Evolutionary conservation across 2,888 invertebrate species (phyloP).

Genomic region (Aphrophora alni): DNA sequence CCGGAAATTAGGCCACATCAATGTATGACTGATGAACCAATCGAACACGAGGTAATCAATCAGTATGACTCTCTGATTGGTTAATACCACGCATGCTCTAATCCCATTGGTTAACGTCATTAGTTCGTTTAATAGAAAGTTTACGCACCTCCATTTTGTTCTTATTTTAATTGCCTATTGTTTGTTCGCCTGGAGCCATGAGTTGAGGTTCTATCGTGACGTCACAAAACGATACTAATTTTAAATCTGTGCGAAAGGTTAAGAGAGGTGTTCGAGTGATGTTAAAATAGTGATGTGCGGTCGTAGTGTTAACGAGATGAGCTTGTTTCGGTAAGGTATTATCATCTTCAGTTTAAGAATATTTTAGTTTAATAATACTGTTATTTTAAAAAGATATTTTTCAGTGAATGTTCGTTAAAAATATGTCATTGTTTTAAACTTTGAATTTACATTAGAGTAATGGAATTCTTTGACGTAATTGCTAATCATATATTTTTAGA

Average conservation of each 20-base stretch:
- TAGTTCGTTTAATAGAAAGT: neutral
- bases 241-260: neutral
- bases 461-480: too few species aligned
- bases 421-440: too few species aligned
- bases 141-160: neutral
- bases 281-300: neutral
- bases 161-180: neutral
- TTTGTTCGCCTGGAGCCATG: neutral
- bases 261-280: neutral
- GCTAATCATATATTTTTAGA: too few species aligned
- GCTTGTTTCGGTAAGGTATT: neutral
- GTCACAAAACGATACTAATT: neutral
- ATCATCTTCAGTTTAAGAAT: neutral
- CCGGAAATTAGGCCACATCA: neutral
- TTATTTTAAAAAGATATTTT: too few species aligned
- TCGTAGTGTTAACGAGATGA: neutral
- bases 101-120: neutral
- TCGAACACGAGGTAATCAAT: neutral
- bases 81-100: neutral
- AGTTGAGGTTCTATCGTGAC: neutral
- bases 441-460: too few species aligned
- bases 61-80: neutral
- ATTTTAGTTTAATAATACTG: too few species aligned
- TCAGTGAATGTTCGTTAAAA: too few species aligned
- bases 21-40: constrained; percentile 4